A percentile compares a stretch with the other conserved stretches of the same genome.
These are phyloP conservation scores for Pheosia tremula DNA, from an alignment of 2,888 invertebrate genomes.

Conservation along the genomic window DNA sequence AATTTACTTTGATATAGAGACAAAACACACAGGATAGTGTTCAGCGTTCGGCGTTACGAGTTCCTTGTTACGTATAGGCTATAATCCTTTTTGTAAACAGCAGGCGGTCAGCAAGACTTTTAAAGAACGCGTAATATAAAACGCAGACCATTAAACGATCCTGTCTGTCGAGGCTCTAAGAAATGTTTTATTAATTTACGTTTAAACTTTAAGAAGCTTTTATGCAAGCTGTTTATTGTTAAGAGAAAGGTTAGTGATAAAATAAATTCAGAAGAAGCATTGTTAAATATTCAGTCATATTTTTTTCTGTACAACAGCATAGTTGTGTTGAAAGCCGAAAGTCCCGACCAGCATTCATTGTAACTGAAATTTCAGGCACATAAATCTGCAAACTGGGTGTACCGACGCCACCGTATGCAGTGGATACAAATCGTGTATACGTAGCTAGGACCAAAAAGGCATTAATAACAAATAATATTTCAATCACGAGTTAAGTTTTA, in stretches of 20 bases:
- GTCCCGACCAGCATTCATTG: slow-evolving; percentile 35
- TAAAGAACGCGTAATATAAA: too few species aligned
- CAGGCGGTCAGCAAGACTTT: too few species aligned
- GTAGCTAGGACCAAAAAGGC: slow-evolving; percentile 27
- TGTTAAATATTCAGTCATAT: neutral
- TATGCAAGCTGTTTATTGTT: too few species aligned
- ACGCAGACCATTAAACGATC: too few species aligned
- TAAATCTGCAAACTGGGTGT: slow-evolving; percentile 36
- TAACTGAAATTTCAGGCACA: slow-evolving; percentile 42
- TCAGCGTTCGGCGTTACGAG: too few species aligned
- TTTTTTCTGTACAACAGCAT: neutral
- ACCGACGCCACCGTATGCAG: slow-evolving; percentile 41
- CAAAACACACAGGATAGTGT: too few species aligned
- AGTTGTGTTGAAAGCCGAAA: slow-evolving; percentile 29
- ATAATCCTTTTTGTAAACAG: too few species aligned
- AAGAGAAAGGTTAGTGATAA: neutral
- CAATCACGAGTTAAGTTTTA: neutral
- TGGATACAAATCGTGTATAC: slow-evolving; percentile 40
- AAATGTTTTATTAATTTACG: too few species aligned
- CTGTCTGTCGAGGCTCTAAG: too few species aligned
- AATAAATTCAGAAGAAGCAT: neutral
- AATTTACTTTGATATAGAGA: too few species aligned
- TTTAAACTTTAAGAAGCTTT: too few species aligned
- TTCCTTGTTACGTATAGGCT: too few species aligned
- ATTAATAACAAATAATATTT: slow-evolving; percentile 29